Evolutionary conservation across 1,140 invertebrate species (phyloP), one percentile per base, ranked within the genome.

Genomic region (Aricia agestis): DNA sequence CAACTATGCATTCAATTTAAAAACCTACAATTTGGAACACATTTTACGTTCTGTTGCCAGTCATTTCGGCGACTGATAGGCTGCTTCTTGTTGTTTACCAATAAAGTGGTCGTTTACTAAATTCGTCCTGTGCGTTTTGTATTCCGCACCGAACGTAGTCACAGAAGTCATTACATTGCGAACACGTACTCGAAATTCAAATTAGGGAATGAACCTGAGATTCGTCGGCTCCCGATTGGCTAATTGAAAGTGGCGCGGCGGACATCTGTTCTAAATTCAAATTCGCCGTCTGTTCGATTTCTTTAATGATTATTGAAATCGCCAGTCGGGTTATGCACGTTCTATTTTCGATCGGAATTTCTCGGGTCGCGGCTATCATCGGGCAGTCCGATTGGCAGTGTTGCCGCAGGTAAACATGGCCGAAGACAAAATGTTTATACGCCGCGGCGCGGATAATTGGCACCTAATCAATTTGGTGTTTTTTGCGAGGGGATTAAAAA

Each of bases 221-320:
- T 78, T 72, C 82, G 77, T 85, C 82, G 82, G 81, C 69, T 78
- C 75, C 74, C 77, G 79, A 78, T 74, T 71, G 78, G 74, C 80
- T 83, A 85, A 87, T 84, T 78, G 82, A 82, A 82, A 80, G 80
- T 80, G 79, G 82, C 75, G 75, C 77, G 75, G 81, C 81, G 79
- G 80, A 86, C 86, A 87, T 85, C 86, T 85, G 83, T 83, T 87
- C 78, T 76, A 80, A 84, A 84, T 80, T 80, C 76, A 76, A 83
- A 84, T 81, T 82, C 80, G 76, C 82, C 80, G 81, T 81, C 83
- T 84, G 85, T 80, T 82, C 81, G 80, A 77, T 85, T 86, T 85
- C 86, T 83, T 83, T 86, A 87, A 86, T 86, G 84, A 87, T 85
- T 86, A 85, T 86, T 86, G 85, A 86, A 86, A 89, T 87, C 82